phyloP scores from a whole-genome alignment of 2,113 vertebrate species.

The Protobothrops mucrosquamatus region DNA sequence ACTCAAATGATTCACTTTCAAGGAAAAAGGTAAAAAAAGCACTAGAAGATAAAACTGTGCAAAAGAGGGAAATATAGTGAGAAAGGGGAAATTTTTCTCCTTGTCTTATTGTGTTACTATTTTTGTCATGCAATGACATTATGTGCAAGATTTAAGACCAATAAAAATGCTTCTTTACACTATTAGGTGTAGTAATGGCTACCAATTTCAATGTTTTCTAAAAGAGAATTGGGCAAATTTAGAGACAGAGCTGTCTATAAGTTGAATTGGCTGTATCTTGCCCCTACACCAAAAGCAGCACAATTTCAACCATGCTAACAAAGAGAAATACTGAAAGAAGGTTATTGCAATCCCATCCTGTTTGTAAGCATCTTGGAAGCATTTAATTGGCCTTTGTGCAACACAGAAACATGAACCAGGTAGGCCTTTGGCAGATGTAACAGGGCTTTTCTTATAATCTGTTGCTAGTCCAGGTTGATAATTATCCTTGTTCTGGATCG shows the following conservation, averaged over 20 bases:
- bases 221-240: not conserved
- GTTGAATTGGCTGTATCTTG: not conserved
- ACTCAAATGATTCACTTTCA: not conserved
- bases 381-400: not conserved
- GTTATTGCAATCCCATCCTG: not conserved
- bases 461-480: not conserved
- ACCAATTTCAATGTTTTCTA: not conserved
- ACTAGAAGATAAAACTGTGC: not conserved
- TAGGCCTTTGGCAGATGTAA: not conserved
- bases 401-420: not conserved
- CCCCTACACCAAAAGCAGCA: not conserved
- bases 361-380: not conserved
- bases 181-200: not conserved
- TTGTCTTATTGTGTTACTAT: not conserved
- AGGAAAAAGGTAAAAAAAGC: not conserved
- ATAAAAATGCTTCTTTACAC: not conserved
- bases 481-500: not conserved
- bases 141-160: not conserved
- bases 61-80: not conserved
- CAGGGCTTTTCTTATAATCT: not conserved
- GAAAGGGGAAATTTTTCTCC: not conserved
- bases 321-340: not conserved
- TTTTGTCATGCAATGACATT: not conserved
- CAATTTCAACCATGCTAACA: not conserved
- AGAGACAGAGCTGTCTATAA: not conserved